Conservation (phyloP, 2,888 invertebrate genomes). For the Scaptomyza caliginosa region DNA sequence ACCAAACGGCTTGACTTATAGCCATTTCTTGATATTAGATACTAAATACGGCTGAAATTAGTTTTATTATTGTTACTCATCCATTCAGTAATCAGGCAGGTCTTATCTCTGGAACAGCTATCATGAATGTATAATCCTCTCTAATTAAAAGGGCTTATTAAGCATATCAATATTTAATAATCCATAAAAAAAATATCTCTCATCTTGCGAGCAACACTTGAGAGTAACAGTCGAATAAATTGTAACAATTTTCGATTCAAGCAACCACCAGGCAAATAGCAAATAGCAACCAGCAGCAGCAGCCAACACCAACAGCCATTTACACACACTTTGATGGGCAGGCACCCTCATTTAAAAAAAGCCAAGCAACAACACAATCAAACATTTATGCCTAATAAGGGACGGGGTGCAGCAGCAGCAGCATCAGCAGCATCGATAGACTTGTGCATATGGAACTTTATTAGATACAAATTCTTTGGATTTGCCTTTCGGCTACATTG, state of each 20-base stretch:
- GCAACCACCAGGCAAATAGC: constrained; percentile 54
- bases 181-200: constrained; percentile 10
- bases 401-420: constrained; percentile 7
- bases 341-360: constrained; percentile 53
- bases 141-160: constrained; percentile 53
- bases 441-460: constrained; percentile 72
- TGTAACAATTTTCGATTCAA: constrained; percentile 53
- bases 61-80: too few species aligned
- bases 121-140: neutral
- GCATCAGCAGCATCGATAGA: constrained; percentile 15
- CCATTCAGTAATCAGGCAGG: too few species aligned
- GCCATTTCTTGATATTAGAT: too few species aligned
- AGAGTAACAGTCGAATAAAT: constrained; percentile 48
- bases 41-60: too few species aligned
- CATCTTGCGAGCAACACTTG: constrained; percentile 50
- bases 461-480: constrained; percentile 73
- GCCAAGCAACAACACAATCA: constrained; percentile 62
- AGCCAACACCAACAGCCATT: constrained; percentile 25
- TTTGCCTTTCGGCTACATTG: constrained; percentile 45
- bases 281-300: constrained; percentile 8
- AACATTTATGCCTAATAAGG: constrained; percentile 71
- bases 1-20: constrained; percentile 4
- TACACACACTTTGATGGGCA: constrained; percentile 38
- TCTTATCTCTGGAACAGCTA: too few species aligned
- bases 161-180: constrained; percentile 51